A percentile compares a stretch with the other conserved stretches of the same genome.
Conservation (phyloP, 1,140 invertebrate species). For the Aphelenchoides fujianensis region DNA sequence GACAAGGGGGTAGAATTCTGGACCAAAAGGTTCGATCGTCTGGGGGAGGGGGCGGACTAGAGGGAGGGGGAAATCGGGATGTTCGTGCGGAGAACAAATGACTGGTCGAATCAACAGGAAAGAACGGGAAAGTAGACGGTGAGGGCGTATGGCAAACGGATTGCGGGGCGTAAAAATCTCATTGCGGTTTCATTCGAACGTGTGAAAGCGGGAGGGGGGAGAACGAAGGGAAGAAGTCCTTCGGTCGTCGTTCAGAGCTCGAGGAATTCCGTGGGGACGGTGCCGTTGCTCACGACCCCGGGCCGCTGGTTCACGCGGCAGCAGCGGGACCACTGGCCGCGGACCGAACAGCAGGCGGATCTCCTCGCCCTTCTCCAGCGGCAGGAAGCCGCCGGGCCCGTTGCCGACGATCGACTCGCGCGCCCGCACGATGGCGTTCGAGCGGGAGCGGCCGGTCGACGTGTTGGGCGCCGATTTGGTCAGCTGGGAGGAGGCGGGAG, state of each 20-base stretch:
- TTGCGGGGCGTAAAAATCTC: background rate
- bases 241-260: too few species aligned
- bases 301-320: constrained; percentile 22
- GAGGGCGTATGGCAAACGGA: background rate
- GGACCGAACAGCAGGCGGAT: constrained; percentile 44
- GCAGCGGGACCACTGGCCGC: constrained; percentile 47
- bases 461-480: background rate
- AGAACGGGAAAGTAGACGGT: background rate
- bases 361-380: constrained; percentile 42
- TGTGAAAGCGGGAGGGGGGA: background rate
- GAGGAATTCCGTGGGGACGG: constrained; percentile 31
- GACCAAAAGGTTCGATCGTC: background rate
- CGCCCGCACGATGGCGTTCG: background rate
- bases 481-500: constrained; percentile 15
- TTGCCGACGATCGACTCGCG: constrained; percentile 3
- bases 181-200: background rate
- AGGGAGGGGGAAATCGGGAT: background rate
- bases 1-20: background rate
- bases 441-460: background rate
- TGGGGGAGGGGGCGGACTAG: background rate
- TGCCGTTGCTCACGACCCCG: constrained; percentile 28
- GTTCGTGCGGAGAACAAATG: background rate
- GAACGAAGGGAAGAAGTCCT: background rate
- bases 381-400: constrained; percentile 26
- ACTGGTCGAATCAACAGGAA: too few species aligned